Evolutionary conservation across 2,888 invertebrate genomes (phyloP).

Genomic region (Holacanthella duospinosa): DNA sequence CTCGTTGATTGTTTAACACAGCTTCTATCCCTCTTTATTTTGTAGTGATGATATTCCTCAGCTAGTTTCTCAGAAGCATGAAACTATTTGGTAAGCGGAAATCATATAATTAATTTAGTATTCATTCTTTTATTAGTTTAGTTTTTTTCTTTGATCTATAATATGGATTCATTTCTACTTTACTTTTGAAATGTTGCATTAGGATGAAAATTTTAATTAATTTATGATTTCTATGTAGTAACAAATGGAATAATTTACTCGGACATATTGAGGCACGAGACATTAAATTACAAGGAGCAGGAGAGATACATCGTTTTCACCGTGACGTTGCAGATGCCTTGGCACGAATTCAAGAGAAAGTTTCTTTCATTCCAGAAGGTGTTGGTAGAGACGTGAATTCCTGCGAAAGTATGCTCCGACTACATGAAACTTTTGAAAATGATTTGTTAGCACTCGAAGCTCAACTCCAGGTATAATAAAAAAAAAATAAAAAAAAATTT

Average conservation of each 20-base stretch:
- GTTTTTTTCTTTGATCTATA: no score
- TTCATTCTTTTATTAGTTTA: neutral
- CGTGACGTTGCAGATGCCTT: constrained; percentile 86
- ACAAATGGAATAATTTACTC: constrained; percentile 69
- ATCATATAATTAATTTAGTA: neutral
- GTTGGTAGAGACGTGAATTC: constrained; percentile 73
- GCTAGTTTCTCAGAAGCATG: constrained; percentile 47
- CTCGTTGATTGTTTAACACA: constrained; percentile 1
- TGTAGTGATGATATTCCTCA: constrained; percentile 43
- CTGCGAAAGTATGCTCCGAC: constrained; percentile 66
- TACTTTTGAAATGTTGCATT: no score
- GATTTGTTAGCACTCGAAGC: constrained; percentile 86
- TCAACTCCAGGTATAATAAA: constrained; percentile 56
- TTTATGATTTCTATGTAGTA: constrained; percentile 13
- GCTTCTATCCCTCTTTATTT: constrained; percentile 9
- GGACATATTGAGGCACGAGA: constrained; percentile 78
- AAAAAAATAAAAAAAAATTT: no score
- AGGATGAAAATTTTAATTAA: no score
- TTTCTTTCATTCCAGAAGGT: constrained; percentile 70
- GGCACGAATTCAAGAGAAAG: constrained; percentile 79
- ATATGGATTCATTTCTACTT: no score
- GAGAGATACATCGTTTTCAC: constrained; percentile 94
- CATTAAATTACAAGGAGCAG: constrained; percentile 80
- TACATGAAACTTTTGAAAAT: constrained; percentile 87
- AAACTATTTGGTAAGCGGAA: constrained; percentile 45